A percentile compares a stretch with the other conserved stretches of the same genome.
These are phyloP conservation scores for Drosophila subpulchrella DNA, from an alignment of 1,140 invertebrate genomes.

Conservation along the genomic window DNA sequence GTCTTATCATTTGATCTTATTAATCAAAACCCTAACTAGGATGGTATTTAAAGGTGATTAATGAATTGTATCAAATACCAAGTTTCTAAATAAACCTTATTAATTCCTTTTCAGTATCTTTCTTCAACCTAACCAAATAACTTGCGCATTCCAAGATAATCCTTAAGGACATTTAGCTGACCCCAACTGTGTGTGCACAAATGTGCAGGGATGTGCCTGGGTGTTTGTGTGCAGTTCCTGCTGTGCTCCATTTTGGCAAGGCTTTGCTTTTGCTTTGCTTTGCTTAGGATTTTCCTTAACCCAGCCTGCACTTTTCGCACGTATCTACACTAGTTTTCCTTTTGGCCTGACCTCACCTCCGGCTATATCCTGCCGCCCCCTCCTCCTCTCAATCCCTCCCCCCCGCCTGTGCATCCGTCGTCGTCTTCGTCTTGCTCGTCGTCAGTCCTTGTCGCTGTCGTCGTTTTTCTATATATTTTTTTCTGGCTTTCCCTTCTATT, in stretches of 20 bases:
- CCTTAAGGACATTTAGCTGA: slow-evolving; percentile 14
- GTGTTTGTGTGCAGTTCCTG: slow-evolving; percentile 44
- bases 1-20: too few relatives aligned
- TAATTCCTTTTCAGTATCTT: neutral
- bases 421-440: slow-evolving; percentile 43
- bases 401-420: slow-evolving; percentile 21
- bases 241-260: slow-evolving; percentile 45
- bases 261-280: slow-evolving; percentile 32
- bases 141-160: neutral
- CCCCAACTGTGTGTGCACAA: slow-evolving; percentile 15
- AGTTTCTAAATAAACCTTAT: neutral
- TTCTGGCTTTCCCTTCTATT: slow-evolving; percentile 1
- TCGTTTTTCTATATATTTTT: slow-evolving; percentile 15
- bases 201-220: slow-evolving; percentile 5
- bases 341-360: slow-evolving; percentile 30
- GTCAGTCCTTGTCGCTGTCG: slow-evolving; percentile 30
- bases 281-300: slow-evolving; percentile 54
- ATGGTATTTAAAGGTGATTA: too few relatives aligned
- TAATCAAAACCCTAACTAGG: too few relatives aligned
- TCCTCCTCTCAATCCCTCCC: too few relatives aligned
- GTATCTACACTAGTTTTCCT: slow-evolving; percentile 71
- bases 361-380: neutral
- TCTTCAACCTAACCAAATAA: neutral
- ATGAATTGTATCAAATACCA: too few relatives aligned
- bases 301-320: slow-evolving; percentile 64